Base-by-base conservation (phyloP, 2,113 vertebrate genomes). In the Spea bombifrons region DNA sequence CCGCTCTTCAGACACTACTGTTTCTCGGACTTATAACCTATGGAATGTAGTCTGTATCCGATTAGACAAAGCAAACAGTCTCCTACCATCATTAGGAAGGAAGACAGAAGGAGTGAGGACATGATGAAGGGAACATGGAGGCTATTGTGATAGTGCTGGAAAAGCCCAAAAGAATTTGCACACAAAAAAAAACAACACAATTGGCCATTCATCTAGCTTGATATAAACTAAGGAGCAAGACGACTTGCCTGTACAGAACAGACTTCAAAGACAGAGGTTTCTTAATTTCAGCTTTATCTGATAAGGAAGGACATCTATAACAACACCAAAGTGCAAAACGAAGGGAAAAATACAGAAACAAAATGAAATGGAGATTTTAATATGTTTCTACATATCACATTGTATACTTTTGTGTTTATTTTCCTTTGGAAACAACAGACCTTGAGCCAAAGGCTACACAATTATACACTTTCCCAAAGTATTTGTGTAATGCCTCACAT, bases 41-140 rank as follows among this genome's bases (percentile, higher is more conserved):
- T 80, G 77, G 77, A 80, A 80, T 80, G 77, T 8, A 50, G 77
- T 80, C 78, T 80, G 78, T 61, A 80, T 74, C 78, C 78, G 78
- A 80, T 74, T 61, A 80, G 71, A 80, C 78, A 80, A 80, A 74
- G 71, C 78, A 80, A 80, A 74, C 65, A 74, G 78, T 80, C 78
- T 80, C 78, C 78, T 44, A 61, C 48, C 64, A 68, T 74, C 78
- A 74, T 74, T 61, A 80, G 61, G 64, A 30, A 74, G 78, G 78
- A 68, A 68, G 78, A 73, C 63, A 65, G 55, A 63, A 71, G 63
- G 78, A 80, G 45, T 57, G 43, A 61, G 63, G 67, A 64, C 17
- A 63, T 67, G 71, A 80, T 44, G 71, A 74, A 73, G 71, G 47
- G 45, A 66, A 68, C 71, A 74, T 61, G 52, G 64, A 68, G 65